phyloP scores from a whole-genome alignment of 2,113 vertebrate species.

The Cryptomyrus ogoouensis region DNA sequence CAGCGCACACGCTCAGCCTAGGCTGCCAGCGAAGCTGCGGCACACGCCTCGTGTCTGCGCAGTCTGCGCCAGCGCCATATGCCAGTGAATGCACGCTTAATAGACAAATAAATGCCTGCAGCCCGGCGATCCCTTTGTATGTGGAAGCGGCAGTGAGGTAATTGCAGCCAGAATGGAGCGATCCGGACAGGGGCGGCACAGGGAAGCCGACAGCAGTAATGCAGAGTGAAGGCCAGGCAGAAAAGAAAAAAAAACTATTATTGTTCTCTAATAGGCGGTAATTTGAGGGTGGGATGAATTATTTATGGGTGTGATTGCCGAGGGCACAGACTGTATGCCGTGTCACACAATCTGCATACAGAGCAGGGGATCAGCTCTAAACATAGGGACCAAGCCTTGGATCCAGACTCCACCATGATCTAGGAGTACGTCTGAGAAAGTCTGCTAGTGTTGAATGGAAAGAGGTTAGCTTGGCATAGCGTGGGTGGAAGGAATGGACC shows the following conservation, averaged over 20 bases:
- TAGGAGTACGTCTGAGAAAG: not conserved
- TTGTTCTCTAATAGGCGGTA: slow-evolving; percentile 19
- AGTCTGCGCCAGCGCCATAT: not conserved
- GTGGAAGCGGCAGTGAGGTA: not conserved
- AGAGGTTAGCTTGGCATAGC: not conserved
- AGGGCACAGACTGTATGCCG: not conserved
- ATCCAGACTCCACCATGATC: not conserved
- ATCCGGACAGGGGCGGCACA: not conserved
- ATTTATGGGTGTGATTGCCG: slow-evolving; percentile 19
- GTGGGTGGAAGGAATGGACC: not conserved
- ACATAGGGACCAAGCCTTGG: not conserved
- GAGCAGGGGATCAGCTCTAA: not conserved
- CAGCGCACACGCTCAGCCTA: not conserved
- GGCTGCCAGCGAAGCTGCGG: not conserved
- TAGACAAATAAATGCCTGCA: not conserved
- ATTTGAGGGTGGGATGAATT: slow-evolving; percentile 22
- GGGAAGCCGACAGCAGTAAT: not conserved
- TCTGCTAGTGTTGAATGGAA: not conserved
- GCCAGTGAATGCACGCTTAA: not conserved
- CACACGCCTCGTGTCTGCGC: not conserved
- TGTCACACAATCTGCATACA: slow-evolving; percentile 19
- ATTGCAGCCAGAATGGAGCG: not conserved
- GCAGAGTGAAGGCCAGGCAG: not conserved
- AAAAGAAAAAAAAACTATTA: slow-evolving; percentile 11
- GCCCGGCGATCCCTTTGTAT: not conserved